phyloP scores from a whole-genome alignment of 2,888 invertebrate genomes.

The Sminthurinus aureus region DNA sequence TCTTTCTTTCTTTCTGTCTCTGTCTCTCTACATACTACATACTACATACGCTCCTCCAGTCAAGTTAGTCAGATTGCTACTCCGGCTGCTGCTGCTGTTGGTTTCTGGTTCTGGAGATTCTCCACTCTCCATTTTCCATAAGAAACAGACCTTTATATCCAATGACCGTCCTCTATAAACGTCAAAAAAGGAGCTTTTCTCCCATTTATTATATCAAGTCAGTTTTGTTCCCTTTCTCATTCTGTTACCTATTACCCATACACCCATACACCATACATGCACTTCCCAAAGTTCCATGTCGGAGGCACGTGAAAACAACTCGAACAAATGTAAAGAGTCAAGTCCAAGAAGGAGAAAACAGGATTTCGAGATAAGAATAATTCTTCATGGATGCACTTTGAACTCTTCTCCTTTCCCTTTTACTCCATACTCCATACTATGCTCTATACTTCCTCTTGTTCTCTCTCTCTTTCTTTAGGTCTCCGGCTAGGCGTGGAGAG shows the following conservation, averaged over 20 bases:
- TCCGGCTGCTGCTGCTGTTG: too few species aligned
- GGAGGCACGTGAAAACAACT: not conserved
- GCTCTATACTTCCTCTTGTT: too few species aligned
- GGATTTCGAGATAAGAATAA: not conserved
- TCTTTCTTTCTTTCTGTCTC: constrained; percentile 4
- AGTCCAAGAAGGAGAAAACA: not conserved
- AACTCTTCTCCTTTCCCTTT: not conserved
- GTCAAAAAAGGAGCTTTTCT: not conserved
- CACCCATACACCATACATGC: too few species aligned
- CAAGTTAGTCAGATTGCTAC: too few species aligned
- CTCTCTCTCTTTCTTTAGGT: too few species aligned
- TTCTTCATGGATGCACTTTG: not conserved
- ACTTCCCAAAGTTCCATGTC: not conserved
- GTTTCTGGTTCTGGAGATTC: not conserved
- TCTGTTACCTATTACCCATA: not conserved
- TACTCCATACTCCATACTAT: too few species aligned
- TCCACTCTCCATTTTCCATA: not conserved
- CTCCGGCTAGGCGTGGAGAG: too few species aligned
- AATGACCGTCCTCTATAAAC: not conserved
- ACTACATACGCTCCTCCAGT: too few species aligned
- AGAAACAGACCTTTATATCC: constrained; percentile 12
- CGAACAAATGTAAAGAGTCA: not conserved
- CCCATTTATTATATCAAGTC: not conserved
- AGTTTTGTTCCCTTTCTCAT: not conserved
- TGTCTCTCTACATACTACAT: too few species aligned